Conservation (phyloP, 1,140 invertebrate genomes). For the Harlomillsia oculata region DNA sequence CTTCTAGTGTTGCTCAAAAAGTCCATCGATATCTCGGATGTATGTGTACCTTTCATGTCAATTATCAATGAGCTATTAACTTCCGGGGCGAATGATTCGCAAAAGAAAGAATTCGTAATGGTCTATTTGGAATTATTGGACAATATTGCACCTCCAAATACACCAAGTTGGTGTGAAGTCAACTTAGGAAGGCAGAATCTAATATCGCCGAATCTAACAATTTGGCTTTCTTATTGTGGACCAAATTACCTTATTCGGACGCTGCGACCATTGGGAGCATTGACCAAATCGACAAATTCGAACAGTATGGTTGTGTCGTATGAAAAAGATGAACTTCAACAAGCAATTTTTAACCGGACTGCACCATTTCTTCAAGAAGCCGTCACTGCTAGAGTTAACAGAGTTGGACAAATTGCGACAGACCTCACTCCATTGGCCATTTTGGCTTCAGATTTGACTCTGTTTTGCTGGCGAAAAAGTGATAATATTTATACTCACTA, state of each 20-base stretch:
- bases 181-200: constrained; percentile 1
- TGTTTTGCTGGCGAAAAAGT: neutral
- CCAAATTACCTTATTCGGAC: constrained; percentile 3
- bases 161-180: neutral
- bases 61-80: constrained; percentile 4
- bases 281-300: constrained; percentile 11
- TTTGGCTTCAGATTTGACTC: constrained; percentile 14
- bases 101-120: constrained; percentile 9
- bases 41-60: neutral
- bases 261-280: neutral
- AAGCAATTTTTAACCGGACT: neutral
- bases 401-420: constrained; percentile 3
- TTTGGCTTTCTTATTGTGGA: constrained; percentile 9
- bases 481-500: neutral
- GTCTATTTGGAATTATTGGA: constrained; percentile 13
- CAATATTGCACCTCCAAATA: neutral
- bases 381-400: neutral
- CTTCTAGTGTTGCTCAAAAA: constrained; percentile 1
- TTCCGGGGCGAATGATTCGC: neutral
- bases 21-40: neutral
- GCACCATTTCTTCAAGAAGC: neutral
- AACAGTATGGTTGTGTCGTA: neutral
- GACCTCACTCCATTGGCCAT: constrained; percentile 13
- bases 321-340: neutral
- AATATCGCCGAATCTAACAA: constrained; percentile 10